phyloP scores from a whole-genome alignment of 1,140 invertebrate genomes.

The Antheraea mylitta region DNA sequence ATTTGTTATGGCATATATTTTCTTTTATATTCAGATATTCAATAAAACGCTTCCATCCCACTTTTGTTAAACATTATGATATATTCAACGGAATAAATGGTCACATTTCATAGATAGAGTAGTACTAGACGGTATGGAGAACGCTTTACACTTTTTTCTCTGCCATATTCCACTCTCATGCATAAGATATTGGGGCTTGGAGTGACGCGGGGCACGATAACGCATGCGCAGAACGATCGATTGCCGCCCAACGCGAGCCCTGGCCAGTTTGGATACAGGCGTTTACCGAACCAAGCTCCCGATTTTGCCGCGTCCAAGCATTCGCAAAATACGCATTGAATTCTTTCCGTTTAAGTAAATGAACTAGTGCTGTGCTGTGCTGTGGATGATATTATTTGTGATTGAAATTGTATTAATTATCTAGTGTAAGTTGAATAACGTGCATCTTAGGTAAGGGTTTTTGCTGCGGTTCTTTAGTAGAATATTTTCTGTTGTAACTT shows the following conservation, averaged over 20 bases:
- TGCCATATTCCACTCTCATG: conserved; percentile 56
- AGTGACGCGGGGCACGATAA: conserved; percentile 46
- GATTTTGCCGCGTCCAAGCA: conserved; percentile 18
- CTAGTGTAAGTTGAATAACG: neutral
- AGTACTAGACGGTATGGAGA: conserved; percentile 11
- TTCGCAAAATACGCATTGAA: conserved; percentile 55
- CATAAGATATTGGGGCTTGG: conserved; percentile 67
- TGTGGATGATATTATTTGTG: conserved; percentile 22
- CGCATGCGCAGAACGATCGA: conserved; percentile 68
- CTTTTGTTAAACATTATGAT: neutral
- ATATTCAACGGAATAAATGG: neutral
- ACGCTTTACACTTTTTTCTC: conserved; percentile 29
- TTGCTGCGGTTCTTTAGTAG: no score
- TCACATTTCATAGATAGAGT: conserved; percentile 12
- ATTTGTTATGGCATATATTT: neutral
- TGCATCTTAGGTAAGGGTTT: neutral
- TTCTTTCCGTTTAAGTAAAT: conserved; percentile 25
- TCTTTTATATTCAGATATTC: neutral
- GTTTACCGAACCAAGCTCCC: conserved; percentile 17
- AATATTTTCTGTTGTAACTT: no score
- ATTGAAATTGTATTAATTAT: conserved; percentile 6
- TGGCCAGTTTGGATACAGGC: conserved; percentile 46
- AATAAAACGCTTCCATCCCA: neutral
- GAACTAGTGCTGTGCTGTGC: conserved; percentile 37
- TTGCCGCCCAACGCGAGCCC: conserved; percentile 44